These are phyloP conservation scores for Cerastoderma edule DNA, from an alignment of 2,888 invertebrate genomes.

Conservation along the genomic window DNA sequence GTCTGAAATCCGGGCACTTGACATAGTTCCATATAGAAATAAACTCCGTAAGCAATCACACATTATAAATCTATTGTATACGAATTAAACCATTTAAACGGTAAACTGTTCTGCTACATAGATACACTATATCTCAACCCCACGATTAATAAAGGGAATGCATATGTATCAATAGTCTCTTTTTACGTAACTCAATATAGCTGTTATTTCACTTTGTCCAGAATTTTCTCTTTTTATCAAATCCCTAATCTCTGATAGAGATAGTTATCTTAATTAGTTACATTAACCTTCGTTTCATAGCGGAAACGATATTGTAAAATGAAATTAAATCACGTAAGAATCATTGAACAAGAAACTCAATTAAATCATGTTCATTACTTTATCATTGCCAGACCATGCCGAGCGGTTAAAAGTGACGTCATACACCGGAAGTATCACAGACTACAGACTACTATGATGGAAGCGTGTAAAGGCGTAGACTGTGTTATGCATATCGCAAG, in stretches of 20 bases:
- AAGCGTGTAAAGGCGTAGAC: slow-evolving; percentile 45
- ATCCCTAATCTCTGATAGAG: background rate
- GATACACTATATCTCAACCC: too few relatives aligned
- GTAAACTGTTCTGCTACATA: too few relatives aligned
- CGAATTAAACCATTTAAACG: too few relatives aligned
- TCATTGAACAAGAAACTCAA: background rate
- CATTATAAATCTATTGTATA: too few relatives aligned
- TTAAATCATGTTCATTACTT: too few relatives aligned
- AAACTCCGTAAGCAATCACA: too few relatives aligned
- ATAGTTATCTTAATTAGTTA: background rate
- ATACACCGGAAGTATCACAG: slow-evolving; percentile 44
- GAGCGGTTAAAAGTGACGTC: slow-evolving; percentile 20
- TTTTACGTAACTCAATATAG: too few relatives aligned
- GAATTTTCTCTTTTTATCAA: background rate
- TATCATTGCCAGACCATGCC: background rate
- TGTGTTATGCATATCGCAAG: slow-evolving; percentile 56
- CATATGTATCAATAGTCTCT: too few relatives aligned
- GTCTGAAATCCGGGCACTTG: too few relatives aligned
- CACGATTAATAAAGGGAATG: too few relatives aligned
- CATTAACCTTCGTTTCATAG: background rate
- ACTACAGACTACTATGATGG: slow-evolving; percentile 32
- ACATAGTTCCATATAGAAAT: too few relatives aligned
- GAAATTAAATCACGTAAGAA: background rate
- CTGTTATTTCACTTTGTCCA: background rate
- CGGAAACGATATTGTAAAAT: background rate